Conservation (phyloP, 2,888 invertebrate genomes). For the Ichneumoninae sp. region DNA sequence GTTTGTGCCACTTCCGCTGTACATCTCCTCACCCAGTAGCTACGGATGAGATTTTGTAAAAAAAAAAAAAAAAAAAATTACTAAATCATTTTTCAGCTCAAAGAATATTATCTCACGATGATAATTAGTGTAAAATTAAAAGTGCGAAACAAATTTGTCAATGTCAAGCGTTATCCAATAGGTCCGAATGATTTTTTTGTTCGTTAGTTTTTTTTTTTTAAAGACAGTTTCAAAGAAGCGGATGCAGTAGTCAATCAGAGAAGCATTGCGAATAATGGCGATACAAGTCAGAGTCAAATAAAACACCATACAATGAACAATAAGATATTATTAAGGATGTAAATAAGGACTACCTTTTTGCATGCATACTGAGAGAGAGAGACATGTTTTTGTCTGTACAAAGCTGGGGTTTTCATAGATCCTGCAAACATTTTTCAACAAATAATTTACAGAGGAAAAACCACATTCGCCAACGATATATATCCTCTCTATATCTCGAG, state of each 20-base stretch:
- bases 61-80: not conserved
- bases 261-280: not conserved
- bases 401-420: slow-evolving; percentile 75
- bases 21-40: slow-evolving; percentile 82
- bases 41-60: slow-evolving; percentile 65
- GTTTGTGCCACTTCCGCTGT: slow-evolving; percentile 75
- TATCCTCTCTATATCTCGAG: slow-evolving; percentile 2
- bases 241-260: not conserved
- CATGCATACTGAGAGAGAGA: slow-evolving; percentile 78
- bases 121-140: not conserved
- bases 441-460: slow-evolving; percentile 50
- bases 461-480: slow-evolving; percentile 52
- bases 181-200: not conserved
- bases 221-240: slow-evolving; percentile 4
- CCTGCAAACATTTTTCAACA: slow-evolving; percentile 74
- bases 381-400: slow-evolving; percentile 75
- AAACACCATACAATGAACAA: slow-evolving; percentile 8
- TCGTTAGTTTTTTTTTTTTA: not conserved
- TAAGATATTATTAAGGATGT: slow-evolving; percentile 65
- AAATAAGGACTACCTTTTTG: slow-evolving; percentile 74
- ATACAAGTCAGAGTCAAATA: not conserved
- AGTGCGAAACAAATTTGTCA: not conserved
- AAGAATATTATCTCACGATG: not conserved
- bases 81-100: no score
- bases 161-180: not conserved